Evolutionary conservation across 2,113 vertebrate species (phyloP).

Genomic region (Podarcis cretensis): DNA sequence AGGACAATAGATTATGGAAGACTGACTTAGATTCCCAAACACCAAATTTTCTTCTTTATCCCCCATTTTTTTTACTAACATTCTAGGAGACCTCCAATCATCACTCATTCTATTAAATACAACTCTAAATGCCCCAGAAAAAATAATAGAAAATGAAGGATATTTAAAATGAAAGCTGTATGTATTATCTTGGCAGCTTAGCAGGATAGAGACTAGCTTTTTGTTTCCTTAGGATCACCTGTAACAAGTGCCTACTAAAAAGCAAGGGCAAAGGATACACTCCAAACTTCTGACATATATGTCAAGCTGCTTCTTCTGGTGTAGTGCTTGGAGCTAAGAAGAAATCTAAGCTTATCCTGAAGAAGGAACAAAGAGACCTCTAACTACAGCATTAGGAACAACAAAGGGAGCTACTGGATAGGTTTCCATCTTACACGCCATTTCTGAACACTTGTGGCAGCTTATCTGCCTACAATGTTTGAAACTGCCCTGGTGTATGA

Average conservation of each 20-base stretch:
- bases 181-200: slow-evolving; percentile 52
- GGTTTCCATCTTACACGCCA: not conserved
- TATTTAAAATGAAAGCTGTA: slow-evolving; percentile 40
- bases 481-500: not conserved
- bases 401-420: slow-evolving; percentile 15
- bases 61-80: not conserved
- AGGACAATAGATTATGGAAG: not conserved
- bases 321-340: not conserved
- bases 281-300: not conserved
- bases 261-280: slow-evolving; percentile 31
- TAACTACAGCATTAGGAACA: not conserved
- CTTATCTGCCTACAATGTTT: not conserved
- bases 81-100: not conserved
- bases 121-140: not conserved
- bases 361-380: no score
- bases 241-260: slow-evolving; percentile 35
- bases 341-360: not conserved
- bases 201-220: slow-evolving; percentile 28
- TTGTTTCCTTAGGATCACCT: slow-evolving; percentile 29
- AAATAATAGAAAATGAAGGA: not conserved
- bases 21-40: not conserved
- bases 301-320: not conserved
- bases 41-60: not conserved
- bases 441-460: not conserved
- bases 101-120: not conserved